A percentile compares a stretch with the other conserved stretches of the same genome.
These are phyloP conservation scores for Lordiphosa stackelbergi DNA, from an alignment of 1,140 invertebrate species.

Conservation along the genomic window DNA sequence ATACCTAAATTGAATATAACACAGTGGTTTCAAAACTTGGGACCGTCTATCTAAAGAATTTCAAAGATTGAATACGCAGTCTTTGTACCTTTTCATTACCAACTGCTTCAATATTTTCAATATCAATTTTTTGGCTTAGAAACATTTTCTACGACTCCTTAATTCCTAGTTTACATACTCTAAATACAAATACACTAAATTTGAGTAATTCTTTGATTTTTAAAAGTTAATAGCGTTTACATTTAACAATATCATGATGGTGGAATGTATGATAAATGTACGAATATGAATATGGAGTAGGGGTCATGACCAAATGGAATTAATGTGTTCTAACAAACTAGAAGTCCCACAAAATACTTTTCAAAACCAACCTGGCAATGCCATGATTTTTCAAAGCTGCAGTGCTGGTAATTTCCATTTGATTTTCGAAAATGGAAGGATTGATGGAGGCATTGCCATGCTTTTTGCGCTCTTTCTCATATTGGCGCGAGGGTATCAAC, in stretches of 20 bases:
- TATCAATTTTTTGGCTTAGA: too few species aligned
- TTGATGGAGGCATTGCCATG: slow-evolving; percentile 55
- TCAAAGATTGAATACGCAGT: too few species aligned
- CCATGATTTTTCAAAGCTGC: slow-evolving; percentile 74
- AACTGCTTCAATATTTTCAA: too few species aligned
- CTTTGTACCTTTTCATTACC: too few species aligned
- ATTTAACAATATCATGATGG: slow-evolving; percentile 1
- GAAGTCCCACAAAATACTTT: neutral
- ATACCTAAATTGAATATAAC: too few species aligned
- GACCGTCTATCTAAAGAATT: too few species aligned
- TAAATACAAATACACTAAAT: too few species aligned
- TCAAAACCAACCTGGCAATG: slow-evolving; percentile 68
- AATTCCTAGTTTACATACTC: too few species aligned
- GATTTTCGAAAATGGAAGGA: slow-evolving; percentile 62
- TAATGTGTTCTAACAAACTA: slow-evolving; percentile 16
- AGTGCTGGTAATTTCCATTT: slow-evolving; percentile 75
- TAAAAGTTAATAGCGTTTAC: too few species aligned
- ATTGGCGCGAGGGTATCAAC: slow-evolving; percentile 85
- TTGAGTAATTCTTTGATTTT: too few species aligned
- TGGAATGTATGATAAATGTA: slow-evolving; percentile 27
- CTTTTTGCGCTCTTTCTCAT: slow-evolving; percentile 76
- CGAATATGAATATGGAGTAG: slow-evolving; percentile 26
- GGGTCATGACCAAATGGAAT: slow-evolving; percentile 29
- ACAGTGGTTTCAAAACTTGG: too few species aligned
- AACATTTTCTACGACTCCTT: too few species aligned